These are phyloP conservation scores for Amblyjoppa proteus DNA, from an alignment of 2,888 invertebrate genomes.

Conservation along the genomic window DNA sequence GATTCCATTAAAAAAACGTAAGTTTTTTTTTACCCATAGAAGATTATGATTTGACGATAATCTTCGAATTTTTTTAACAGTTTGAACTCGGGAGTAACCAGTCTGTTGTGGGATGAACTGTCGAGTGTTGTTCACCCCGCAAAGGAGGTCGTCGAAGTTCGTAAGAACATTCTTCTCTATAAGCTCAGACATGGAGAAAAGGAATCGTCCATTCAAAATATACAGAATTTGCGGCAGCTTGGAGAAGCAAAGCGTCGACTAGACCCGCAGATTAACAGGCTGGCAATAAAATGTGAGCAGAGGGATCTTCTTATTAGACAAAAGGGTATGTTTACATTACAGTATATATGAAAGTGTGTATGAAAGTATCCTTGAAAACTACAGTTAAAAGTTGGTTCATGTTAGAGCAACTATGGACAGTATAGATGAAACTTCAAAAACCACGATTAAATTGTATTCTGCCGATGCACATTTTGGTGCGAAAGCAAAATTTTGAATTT, in stretches of 20 bases:
- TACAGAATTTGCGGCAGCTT: conserved; percentile 35
- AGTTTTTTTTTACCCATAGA: conserved; percentile 12
- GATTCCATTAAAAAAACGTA: conserved; percentile 56
- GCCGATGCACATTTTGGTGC: background rate
- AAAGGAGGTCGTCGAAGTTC: conserved; percentile 43
- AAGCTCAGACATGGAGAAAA: conserved; percentile 54
- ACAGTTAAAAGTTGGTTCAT: background rate
- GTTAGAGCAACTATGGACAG: background rate
- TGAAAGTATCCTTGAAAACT: background rate
- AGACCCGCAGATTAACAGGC: conserved; percentile 67
- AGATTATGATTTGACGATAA: background rate
- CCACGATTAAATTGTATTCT: background rate
- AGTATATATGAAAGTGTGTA: background rate
- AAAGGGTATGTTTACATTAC: conserved; percentile 73
- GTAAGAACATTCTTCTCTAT: conserved; percentile 62
- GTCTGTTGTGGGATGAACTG: conserved; percentile 64
- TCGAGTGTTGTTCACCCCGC: conserved; percentile 45
- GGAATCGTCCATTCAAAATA: conserved; percentile 30
- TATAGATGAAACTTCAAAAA: too few relatives aligned
- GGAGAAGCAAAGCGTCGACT: conserved; percentile 42
- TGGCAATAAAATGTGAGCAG: conserved; percentile 75
- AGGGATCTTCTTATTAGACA: conserved; percentile 75
- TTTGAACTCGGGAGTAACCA: conserved; percentile 54
- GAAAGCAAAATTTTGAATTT: background rate
- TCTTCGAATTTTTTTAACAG: conserved; percentile 26